Evolutionary conservation across 2,888 invertebrate genomes (phyloP).

Genomic region (Drosophila greeni): DNA sequence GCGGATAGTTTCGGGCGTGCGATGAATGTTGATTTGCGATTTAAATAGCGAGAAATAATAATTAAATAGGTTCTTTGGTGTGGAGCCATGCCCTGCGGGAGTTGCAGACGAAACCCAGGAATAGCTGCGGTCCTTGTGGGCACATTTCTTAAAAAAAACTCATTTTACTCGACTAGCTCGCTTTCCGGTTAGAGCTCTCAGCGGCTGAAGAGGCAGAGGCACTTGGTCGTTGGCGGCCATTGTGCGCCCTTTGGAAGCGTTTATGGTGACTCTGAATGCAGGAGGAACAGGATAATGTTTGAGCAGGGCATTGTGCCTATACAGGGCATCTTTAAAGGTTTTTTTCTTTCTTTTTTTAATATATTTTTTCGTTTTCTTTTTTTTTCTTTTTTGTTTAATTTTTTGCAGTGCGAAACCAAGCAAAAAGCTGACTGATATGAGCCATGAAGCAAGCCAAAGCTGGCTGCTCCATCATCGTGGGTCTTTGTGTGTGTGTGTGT

Average conservation of each 20-base stretch:
- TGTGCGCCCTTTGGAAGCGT: background rate
- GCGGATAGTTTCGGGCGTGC: conserved; percentile 44
- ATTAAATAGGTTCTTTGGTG: conserved; percentile 16
- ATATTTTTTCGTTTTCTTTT: background rate
- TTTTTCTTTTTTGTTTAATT: conserved; percentile 3
- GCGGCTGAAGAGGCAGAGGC: conserved; percentile 44
- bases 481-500: background rate
- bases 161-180: conserved; percentile 6
- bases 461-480: conserved; percentile 21
- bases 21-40: conserved; percentile 27
- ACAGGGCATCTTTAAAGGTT: conserved; percentile 4
- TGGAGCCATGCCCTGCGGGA: conserved; percentile 9
- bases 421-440: background rate
- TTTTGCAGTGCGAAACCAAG: conserved; percentile 17
- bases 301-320: conserved; percentile 18
- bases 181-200: conserved; percentile 4
- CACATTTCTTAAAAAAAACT: too few species aligned
- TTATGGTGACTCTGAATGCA: background rate
- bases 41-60: conserved; percentile 32
- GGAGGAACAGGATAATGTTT: conserved; percentile 8
- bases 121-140: background rate
- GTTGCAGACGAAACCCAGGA: conserved; percentile 2
- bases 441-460: conserved; percentile 12
- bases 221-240: conserved; percentile 21
- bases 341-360: conserved; percentile 5